A percentile compares a stretch with the other conserved stretches of the same genome.
Conservation (phyloP, 1,140 invertebrate species). For the Pogonus chalceus region DNA sequence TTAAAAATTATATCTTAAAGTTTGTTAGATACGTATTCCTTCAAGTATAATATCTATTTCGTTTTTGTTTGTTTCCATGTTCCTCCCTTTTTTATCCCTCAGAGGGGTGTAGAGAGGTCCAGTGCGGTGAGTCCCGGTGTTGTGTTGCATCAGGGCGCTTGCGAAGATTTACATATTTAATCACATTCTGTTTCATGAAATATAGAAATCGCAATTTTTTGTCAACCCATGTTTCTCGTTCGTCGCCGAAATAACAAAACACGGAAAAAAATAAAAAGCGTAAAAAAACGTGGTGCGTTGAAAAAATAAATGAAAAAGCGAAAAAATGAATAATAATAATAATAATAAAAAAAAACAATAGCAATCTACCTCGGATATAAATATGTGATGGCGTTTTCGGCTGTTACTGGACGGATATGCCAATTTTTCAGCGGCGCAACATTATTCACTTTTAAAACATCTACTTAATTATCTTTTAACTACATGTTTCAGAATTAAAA, state of each 20-base stretch:
- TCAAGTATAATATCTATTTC: constrained; percentile 9
- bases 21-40: too few species aligned
- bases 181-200: constrained; percentile 6
- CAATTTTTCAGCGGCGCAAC: too few species aligned
- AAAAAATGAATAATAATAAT: too few species aligned
- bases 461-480: too few species aligned
- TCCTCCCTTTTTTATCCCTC: too few species aligned
- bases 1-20: too few species aligned
- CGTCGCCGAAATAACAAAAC: constrained; percentile 2
- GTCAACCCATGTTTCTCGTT: not conserved
- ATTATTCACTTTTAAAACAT: too few species aligned
- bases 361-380: constrained; percentile 4
- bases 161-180: constrained; percentile 1
- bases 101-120: too few species aligned
- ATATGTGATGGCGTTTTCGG: constrained; percentile 3
- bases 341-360: constrained; percentile 5
- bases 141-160: not conserved
- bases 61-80: not conserved
- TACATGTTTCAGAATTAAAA: too few species aligned
- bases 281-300: not conserved
- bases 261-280: not conserved
- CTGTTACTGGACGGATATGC: too few species aligned
- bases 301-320: constrained; percentile 7
- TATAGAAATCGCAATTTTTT: constrained; percentile 7
- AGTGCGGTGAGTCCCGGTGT: not conserved